Evolutionary conservation across 2,113 vertebrate species (phyloP).

Genomic region (Prietella phreatophila): DNA sequence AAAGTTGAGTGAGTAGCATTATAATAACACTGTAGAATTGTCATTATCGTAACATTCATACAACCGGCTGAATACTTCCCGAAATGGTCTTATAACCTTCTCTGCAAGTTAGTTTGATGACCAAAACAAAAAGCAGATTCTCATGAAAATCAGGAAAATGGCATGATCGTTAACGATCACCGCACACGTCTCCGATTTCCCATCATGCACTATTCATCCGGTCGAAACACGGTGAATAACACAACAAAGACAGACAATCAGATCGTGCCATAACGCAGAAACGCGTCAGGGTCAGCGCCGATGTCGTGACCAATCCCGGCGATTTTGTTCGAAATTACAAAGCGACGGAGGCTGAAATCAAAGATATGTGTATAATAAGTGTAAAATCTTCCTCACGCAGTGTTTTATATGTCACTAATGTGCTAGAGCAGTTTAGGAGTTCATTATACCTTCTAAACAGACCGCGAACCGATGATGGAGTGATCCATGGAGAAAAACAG

Average conservation of each 20-base stretch:
- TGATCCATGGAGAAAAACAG: constrained; percentile 9
- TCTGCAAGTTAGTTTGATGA: background rate
- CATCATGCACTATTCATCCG: background rate
- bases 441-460: background rate
- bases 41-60: background rate
- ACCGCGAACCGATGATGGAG: background rate
- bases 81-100: background rate
- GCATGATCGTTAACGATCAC: background rate
- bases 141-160: background rate
- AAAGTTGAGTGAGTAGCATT: background rate
- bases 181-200: background rate
- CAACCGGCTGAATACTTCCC: background rate
- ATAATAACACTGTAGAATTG: background rate
- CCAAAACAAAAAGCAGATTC: background rate
- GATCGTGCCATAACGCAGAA: background rate
- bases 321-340: background rate
- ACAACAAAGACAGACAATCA: background rate
- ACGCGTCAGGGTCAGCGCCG: background rate
- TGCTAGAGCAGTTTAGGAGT: background rate
- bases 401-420: constrained; percentile 13
- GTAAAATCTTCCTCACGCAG: background rate
- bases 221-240: background rate
- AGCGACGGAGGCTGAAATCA: background rate
- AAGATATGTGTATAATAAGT: background rate
- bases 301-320: background rate